Percentiles rank a stretch among this genome's conserved stretches.
Conservation (phyloP, 2,797 vertebrate species). For the Podarcis lilfordi region DNA sequence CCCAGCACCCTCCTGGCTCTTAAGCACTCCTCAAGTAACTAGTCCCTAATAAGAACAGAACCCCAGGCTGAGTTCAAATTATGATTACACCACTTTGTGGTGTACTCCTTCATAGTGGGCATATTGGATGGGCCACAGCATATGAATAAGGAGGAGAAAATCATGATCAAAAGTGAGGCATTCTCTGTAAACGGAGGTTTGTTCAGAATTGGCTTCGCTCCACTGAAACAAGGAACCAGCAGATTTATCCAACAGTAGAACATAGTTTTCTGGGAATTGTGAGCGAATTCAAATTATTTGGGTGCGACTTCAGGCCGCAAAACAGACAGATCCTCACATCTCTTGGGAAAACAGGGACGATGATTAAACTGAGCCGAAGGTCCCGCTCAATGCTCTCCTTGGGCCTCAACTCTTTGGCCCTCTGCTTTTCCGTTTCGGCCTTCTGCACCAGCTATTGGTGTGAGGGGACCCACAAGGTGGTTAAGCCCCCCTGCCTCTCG, state of each 20-base stretch:
- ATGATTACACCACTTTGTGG: not conserved
- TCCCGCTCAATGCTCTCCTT: conserved; percentile 85
- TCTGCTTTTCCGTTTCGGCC: conserved; percentile 84
- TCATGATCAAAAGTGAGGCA: not conserved
- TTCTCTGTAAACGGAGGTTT: not conserved
- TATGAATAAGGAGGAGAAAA: not conserved
- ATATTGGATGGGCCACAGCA: not conserved
- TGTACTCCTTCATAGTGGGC: not conserved
- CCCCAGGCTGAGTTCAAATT: not conserved
- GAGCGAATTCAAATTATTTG: not conserved
- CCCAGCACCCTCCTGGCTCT: not conserved
- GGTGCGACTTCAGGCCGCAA: not conserved
- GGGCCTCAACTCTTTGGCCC: conserved; percentile 82
- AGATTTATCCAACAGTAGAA: not conserved
- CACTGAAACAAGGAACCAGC: not conserved
- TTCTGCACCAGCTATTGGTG: conserved; percentile 90
- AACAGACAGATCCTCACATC: not conserved
- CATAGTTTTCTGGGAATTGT: not conserved
- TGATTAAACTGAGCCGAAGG: conserved; percentile 68
- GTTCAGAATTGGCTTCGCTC: not conserved
- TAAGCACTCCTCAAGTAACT: not conserved
- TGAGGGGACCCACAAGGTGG: conserved; percentile 88
- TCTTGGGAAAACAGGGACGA: not conserved
- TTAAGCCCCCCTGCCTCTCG: conserved; percentile 88
- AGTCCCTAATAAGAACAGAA: not conserved